Evolutionary conservation across 1,140 invertebrate species (phyloP).

Genomic region (Drosophila bocqueti): DNA sequence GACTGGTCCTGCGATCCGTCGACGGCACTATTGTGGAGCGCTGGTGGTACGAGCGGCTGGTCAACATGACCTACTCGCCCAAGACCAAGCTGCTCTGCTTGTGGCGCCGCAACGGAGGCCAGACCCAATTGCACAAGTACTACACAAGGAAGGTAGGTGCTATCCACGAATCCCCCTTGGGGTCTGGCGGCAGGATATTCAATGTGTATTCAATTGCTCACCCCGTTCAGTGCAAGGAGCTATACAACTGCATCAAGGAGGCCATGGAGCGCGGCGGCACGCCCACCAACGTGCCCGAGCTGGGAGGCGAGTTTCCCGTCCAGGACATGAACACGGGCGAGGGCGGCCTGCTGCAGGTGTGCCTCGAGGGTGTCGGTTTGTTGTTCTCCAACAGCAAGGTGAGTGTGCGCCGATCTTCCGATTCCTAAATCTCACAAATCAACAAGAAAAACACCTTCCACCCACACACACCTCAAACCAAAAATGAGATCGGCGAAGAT

Average conservation of each 20-base stretch:
- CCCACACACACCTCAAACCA: constrained; percentile 10
- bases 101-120: constrained; percentile 95
- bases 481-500: constrained; percentile 14
- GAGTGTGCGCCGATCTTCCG: constrained; percentile 72
- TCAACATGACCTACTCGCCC: constrained; percentile 99
- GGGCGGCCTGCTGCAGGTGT: constrained; percentile 98
- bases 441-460: constrained; percentile 29
- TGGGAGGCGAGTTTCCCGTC: constrained; percentile 99
- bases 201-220: background rate
- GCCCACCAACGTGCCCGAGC: constrained; percentile 92
- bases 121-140: constrained; percentile 98
- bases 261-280: constrained; percentile 98
- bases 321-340: constrained; percentile 98
- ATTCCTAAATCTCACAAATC: background rate
- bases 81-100: constrained; percentile 98
- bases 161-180: background rate
- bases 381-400: constrained; percentile 99
- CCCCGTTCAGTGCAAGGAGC: constrained; percentile 94
- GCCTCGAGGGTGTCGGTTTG: constrained; percentile 99
- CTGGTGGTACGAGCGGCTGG: constrained; percentile 99
- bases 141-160: constrained; percentile 97
- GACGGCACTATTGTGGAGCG: constrained; percentile 95
- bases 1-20: constrained; percentile 95
- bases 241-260: constrained; percentile 99
- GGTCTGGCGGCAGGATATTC: background rate